Evolutionary conservation across 2,113 vertebrate genomes (phyloP).

Genomic region (Sus scrofa): DNA sequence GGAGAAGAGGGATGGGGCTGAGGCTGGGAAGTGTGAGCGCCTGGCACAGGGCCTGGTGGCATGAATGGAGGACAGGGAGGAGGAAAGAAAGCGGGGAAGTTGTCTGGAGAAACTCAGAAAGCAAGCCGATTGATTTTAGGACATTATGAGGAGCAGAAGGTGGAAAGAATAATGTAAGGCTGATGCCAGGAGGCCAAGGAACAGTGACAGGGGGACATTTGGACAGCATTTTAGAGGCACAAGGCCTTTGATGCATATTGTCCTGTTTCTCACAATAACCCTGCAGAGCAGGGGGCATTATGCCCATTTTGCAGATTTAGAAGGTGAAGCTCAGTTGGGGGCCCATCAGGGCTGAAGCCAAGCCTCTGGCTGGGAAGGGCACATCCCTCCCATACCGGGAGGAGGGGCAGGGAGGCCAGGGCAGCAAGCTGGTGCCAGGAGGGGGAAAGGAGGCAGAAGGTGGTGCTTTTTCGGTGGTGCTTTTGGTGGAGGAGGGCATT

Average conservation of each 20-base stretch:
- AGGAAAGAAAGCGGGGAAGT: not conserved
- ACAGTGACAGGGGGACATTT: not conserved
- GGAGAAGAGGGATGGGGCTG: not conserved
- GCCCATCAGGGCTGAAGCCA: not conserved
- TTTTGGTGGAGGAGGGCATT: too few relatives aligned
- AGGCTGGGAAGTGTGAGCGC: not conserved
- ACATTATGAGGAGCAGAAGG: not conserved
- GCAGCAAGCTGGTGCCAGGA: not conserved
- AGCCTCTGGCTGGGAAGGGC: not conserved
- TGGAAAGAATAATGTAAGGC: not conserved
- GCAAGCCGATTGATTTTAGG: not conserved
- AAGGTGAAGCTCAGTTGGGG: not conserved
- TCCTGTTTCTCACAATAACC: not conserved
- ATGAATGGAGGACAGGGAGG: not conserved
- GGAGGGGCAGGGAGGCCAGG: not conserved
- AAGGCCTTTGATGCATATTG: not conserved
- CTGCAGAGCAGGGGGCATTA: not conserved
- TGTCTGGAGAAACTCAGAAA: conserved; percentile 29
- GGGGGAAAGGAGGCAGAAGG: not conserved
- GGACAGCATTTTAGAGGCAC: fast-evolving
- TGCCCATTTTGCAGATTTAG: not conserved
- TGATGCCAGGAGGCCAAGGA: not conserved
- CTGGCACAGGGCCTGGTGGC: not conserved
- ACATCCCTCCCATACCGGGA: not conserved
- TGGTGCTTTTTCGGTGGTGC: too few relatives aligned